Percentiles rank a stretch among this genome's conserved stretches.
phyloP scores from a whole-genome alignment of 2,888 invertebrate species.

The Eupithecia exiguata region DNA sequence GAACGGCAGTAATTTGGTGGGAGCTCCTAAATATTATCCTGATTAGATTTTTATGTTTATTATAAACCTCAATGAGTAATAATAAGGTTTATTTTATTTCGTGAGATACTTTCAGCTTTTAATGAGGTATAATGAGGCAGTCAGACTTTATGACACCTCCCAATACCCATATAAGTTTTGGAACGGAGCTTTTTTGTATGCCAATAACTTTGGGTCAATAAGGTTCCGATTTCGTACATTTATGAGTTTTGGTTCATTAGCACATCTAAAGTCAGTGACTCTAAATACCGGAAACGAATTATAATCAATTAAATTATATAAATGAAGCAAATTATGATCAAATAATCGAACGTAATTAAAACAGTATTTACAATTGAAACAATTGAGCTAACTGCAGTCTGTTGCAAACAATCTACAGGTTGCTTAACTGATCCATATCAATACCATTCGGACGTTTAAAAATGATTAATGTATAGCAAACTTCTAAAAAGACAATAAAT shows the following conservation, averaged over 20 bases:
- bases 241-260: neutral
- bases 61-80: slow-evolving; percentile 5
- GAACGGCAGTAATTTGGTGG: slow-evolving; percentile 40
- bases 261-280: neutral
- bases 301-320: too few species aligned
- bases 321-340: too few species aligned
- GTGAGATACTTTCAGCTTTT: slow-evolving; percentile 8
- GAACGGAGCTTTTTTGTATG: slow-evolving; percentile 6
- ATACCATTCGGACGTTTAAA: too few species aligned
- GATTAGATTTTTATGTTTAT: slow-evolving; percentile 22
- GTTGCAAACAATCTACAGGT: too few species aligned
- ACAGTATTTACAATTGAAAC: too few species aligned
- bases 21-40: slow-evolving; percentile 23
- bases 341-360: too few species aligned
- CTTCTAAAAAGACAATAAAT: neutral
- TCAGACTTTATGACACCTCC: neutral
- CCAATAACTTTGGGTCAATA: slow-evolving; percentile 2
- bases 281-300: neutral
- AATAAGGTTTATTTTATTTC: slow-evolving; percentile 16
- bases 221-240: neutral
- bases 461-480: neutral
- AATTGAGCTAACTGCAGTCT: too few species aligned
- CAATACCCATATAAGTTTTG: neutral
- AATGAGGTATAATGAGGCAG: neutral
- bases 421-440: too few species aligned